These are phyloP conservation scores for Tetraneura akinire DNA, from an alignment of 1,140 invertebrate genomes.

Conservation along the genomic window DNA sequence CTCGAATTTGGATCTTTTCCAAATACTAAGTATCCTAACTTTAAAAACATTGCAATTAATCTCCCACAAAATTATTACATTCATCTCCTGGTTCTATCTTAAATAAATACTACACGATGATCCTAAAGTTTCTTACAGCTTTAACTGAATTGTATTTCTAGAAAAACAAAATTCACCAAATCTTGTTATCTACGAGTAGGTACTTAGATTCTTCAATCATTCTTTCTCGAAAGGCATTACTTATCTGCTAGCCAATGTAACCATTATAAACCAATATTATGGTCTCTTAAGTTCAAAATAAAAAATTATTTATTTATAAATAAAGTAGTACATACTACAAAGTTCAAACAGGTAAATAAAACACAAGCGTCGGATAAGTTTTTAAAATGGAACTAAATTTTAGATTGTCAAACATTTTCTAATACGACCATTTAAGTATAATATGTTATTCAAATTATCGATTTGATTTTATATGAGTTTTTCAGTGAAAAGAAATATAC, in stretches of 20 bases:
- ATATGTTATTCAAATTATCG: no score
- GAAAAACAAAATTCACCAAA: neutral
- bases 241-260: no score
- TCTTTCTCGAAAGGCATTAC: neutral
- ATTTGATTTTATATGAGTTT: no score
- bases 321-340: no score
- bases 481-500: no score
- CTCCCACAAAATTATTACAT: neutral
- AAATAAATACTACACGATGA: neutral
- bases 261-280: neutral
- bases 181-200: neutral
- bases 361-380: no score
- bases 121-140: neutral
- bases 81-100: neutral
- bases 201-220: neutral
- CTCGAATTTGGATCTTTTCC: neutral
- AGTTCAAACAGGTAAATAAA: no score
- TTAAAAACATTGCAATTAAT: neutral
- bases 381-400: no score
- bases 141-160: neutral
- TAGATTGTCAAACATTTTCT: no score
- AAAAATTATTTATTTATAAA: neutral
- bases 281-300: neutral
- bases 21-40: neutral
- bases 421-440: no score